Conservation (phyloP, 2,888 invertebrate genomes). For the Mesoligia furuncula region DNA sequence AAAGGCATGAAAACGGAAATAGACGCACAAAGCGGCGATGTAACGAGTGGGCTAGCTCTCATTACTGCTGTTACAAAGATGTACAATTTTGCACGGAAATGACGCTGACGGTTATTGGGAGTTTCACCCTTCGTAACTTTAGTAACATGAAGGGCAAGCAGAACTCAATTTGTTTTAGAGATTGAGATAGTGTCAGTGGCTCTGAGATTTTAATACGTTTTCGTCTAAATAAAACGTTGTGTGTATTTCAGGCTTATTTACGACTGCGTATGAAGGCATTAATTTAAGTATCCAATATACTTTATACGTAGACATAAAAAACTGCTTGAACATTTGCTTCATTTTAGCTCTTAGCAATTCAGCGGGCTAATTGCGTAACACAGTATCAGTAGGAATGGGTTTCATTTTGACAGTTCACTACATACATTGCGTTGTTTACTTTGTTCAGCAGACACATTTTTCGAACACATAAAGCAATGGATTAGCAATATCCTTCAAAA, state of each 20-base stretch:
- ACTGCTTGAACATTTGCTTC: background rate
- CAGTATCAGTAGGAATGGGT: too few relatives aligned
- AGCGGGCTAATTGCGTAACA: background rate
- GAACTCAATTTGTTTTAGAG: slow-evolving; percentile 31
- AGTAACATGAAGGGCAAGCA: slow-evolving; percentile 20
- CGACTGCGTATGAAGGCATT: slow-evolving; percentile 29
- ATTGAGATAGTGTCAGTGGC: slow-evolving; percentile 28
- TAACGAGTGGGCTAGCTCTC: slow-evolving; percentile 66
- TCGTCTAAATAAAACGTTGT: slow-evolving; percentile 26
- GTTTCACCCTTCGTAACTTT: slow-evolving; percentile 48
- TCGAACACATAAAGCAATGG: too few relatives aligned
- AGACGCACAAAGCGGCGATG: slow-evolving; percentile 65
- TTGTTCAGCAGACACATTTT: too few relatives aligned
- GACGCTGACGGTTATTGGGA: slow-evolving; percentile 34
- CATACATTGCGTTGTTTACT: too few relatives aligned
- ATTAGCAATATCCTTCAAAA: too few relatives aligned
- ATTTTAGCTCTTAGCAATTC: slow-evolving; percentile 11
- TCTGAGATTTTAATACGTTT: slow-evolving; percentile 45
- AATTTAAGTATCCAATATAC: slow-evolving; percentile 28
- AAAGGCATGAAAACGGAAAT: slow-evolving; percentile 67
- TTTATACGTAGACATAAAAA: slow-evolving; percentile 29
- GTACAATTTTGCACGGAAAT: slow-evolving; percentile 63
- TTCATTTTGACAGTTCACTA: too few relatives aligned
- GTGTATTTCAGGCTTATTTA: slow-evolving; percentile 11
- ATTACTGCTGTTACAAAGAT: slow-evolving; percentile 65